These are phyloP conservation scores for Hemicordylus capensis DNA, from an alignment of 2,113 vertebrate genomes.

Conservation along the genomic window DNA sequence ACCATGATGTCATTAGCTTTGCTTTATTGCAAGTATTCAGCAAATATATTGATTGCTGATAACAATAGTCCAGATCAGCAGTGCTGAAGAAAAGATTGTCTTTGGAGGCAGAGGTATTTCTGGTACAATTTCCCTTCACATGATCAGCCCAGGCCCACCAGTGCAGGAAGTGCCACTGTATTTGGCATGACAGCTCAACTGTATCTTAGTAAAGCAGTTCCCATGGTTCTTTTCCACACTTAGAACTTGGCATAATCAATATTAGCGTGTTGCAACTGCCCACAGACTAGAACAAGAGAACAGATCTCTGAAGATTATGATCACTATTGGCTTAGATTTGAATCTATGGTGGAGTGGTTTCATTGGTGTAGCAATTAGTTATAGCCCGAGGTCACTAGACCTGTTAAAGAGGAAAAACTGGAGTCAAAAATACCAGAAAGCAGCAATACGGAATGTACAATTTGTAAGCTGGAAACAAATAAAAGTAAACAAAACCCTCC, in stretches of 20 bases:
- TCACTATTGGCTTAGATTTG: not conserved
- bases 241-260: not conserved
- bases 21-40: not conserved
- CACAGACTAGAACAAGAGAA: not conserved
- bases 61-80: not conserved
- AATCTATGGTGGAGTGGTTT: not conserved
- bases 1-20: not conserved
- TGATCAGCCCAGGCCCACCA: not conserved
- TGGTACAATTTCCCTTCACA: not conserved
- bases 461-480: not conserved
- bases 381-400: not conserved
- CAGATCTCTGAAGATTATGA: not conserved
- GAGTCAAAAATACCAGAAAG: not conserved
- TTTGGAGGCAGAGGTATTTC: not conserved
- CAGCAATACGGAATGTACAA: not conserved
- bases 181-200: not conserved
- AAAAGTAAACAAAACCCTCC: not conserved
- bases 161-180: not conserved
- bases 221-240: not conserved
- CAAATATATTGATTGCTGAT: fast-evolving
- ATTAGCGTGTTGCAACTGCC: not conserved
- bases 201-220: not conserved
- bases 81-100: not conserved
- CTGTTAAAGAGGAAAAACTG: not conserved
- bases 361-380: not conserved